Conservation (phyloP, 2,797 vertebrate species). For the Amphiprion clarkii region DNA sequence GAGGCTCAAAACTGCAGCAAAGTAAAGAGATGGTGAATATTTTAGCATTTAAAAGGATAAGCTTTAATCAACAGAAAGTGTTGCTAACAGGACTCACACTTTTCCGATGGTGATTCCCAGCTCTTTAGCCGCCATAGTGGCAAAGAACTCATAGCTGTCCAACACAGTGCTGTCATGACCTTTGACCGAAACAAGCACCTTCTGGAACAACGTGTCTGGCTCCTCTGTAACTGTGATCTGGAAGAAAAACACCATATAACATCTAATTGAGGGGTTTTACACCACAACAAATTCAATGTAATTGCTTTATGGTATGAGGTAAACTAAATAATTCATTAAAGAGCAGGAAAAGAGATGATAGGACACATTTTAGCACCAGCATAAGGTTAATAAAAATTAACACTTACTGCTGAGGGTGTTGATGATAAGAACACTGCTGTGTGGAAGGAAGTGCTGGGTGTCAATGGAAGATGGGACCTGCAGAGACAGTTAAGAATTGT, state of each 20-base stretch:
- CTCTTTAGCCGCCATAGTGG: constrained; percentile 91
- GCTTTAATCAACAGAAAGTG: not conserved
- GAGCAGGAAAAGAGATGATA: not conserved
- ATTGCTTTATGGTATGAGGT: not conserved
- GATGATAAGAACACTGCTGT: constrained; percentile 57
- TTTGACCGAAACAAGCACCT: constrained; percentile 91
- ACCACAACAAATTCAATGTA: not conserved
- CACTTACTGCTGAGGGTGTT: constrained; percentile 66
- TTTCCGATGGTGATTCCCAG: constrained; percentile 89
- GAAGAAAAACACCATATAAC: not conserved
- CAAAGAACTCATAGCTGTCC: constrained; percentile 96
- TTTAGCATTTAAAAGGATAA: not conserved
- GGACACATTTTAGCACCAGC: not conserved
- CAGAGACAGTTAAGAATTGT: not conserved
- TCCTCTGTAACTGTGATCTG: constrained; percentile 92
- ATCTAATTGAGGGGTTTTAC: not conserved
- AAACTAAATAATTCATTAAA: not conserved
- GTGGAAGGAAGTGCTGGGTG: constrained; percentile 68
- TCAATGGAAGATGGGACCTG: constrained; percentile 52
- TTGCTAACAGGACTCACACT: constrained; percentile 87
- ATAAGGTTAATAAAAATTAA: not conserved
- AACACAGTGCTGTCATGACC: constrained; percentile 92
- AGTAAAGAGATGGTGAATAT: not conserved
- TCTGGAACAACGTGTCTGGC: constrained; percentile 91
- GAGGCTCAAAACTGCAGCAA: constrained; percentile 86